A percentile compares a stretch with the other conserved stretches of the same genome.
Conservation (phyloP, 2,113 vertebrate species). For the Stigmatopora argus region DNA sequence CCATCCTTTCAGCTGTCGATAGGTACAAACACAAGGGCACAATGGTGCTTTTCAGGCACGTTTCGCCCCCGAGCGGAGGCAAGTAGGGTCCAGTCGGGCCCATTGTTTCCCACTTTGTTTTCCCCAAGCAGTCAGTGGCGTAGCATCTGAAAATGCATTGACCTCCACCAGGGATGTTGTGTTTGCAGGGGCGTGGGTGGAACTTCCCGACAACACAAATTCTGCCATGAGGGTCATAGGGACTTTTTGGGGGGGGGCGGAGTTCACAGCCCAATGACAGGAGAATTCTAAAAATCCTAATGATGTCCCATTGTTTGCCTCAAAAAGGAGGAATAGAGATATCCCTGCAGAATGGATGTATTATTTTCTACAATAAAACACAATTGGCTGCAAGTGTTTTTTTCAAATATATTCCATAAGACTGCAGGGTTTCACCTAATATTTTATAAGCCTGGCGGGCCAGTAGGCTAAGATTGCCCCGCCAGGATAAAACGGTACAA, state of each 20-base stretch:
- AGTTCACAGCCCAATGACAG: not conserved
- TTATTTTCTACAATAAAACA: not conserved
- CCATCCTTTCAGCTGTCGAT: constrained; percentile 3
- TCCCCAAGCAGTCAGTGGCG: not conserved
- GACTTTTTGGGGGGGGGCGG: not conserved
- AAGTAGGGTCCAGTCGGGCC: not conserved
- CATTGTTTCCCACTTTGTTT: not conserved
- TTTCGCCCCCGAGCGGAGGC: constrained; percentile 1
- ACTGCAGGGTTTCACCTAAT: too few relatives aligned
- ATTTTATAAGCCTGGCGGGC: too few relatives aligned
- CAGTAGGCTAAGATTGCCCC: too few relatives aligned
- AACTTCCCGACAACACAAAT: not conserved
- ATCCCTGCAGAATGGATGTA: too few relatives aligned
- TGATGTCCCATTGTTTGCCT: too few relatives aligned
- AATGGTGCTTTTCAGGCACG: constrained; percentile 3
- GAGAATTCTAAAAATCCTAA: not conserved
- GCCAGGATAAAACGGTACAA: too few relatives aligned
- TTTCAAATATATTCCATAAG: too few relatives aligned
- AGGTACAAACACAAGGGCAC: constrained; percentile 1
- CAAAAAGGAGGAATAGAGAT: too few relatives aligned
- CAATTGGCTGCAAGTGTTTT: not conserved
- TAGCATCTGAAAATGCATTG: not conserved
- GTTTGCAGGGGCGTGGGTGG: not conserved
- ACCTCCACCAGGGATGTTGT: constrained; percentile 2
- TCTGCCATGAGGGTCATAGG: not conserved